Evolutionary conservation across 2,797 vertebrate genomes (phyloP).

Genomic region (Phoeniculus purpureus): DNA sequence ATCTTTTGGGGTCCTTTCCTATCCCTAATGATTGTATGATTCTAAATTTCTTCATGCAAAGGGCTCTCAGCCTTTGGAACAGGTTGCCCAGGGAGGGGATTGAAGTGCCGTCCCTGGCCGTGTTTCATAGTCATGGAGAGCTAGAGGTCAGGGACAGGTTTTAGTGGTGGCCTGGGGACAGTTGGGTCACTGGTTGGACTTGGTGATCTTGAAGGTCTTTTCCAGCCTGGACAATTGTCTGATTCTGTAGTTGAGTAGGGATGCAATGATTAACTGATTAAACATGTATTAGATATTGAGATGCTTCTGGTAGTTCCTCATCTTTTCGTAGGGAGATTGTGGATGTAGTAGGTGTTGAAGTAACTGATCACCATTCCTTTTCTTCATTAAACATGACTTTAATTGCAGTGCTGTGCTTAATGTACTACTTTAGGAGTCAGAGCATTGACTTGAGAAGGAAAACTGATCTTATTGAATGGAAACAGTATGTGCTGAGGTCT

Average conservation of each 20-base stretch:
- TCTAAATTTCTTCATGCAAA: no score
- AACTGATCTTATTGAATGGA: background rate
- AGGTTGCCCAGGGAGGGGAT: no score
- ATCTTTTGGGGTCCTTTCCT: no score
- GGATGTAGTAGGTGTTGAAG: background rate
- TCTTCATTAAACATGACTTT: background rate
- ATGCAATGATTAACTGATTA: background rate
- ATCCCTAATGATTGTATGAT: no score
- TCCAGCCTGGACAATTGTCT: no score
- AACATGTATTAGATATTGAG: background rate
- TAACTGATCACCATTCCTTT: accelerated
- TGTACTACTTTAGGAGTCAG: background rate
- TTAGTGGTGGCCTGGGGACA: no score
- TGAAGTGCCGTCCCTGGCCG: no score
- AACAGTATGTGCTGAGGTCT: background rate
- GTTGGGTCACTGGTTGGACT: no score
- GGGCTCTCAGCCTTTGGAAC: no score
- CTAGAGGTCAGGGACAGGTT: no score
- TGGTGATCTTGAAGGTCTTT: no score
- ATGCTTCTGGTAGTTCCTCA: background rate
- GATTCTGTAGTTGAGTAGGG: background rate
- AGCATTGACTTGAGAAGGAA: background rate
- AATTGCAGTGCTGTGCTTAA: background rate
- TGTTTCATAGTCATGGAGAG: no score
- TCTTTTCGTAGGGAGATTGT: background rate